These are phyloP conservation scores for Listronotus oregonensis DNA, from an alignment of 1,140 invertebrate species.

Conservation along the genomic window DNA sequence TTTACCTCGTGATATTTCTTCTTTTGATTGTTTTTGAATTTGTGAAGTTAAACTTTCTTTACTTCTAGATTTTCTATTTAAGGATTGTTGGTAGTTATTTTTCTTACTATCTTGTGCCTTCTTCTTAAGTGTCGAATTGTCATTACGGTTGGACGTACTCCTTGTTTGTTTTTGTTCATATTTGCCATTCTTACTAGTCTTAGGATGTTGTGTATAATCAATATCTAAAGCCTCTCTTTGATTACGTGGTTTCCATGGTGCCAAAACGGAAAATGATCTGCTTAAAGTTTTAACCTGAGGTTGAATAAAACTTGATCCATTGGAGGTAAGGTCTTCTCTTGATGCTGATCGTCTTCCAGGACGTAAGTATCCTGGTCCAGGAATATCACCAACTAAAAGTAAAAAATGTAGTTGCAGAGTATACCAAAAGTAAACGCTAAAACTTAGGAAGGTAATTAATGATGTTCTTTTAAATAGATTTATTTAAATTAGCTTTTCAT, in stretches of 20 bases:
- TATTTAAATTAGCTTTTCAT: too few relatives aligned
- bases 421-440: too few relatives aligned
- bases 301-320: slow-evolving; percentile 58
- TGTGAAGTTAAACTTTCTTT: slow-evolving; percentile 48
- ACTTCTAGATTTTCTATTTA: slow-evolving; percentile 44
- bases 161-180: slow-evolving; percentile 56
- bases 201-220: slow-evolving; percentile 75
- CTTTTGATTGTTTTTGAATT: slow-evolving; percentile 39
- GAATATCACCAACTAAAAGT: slow-evolving; percentile 72
- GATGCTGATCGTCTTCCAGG: slow-evolving; percentile 64
- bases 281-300: slow-evolving; percentile 77
- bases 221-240: slow-evolving; percentile 76
- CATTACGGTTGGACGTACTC: slow-evolving; percentile 50
- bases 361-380: slow-evolving; percentile 65
- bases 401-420: too few relatives aligned
- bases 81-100: slow-evolving; percentile 43
- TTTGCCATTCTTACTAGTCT: slow-evolving; percentile 52
- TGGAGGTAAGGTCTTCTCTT: slow-evolving; percentile 72
- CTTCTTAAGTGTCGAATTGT: slow-evolving; percentile 52
- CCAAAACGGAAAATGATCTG: slow-evolving; percentile 79
- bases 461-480: too few relatives aligned
- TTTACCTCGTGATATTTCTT: slow-evolving; percentile 40
- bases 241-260: slow-evolving; percentile 80
- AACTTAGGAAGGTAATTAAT: too few relatives aligned
- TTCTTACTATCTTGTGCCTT: slow-evolving; percentile 51